A percentile compares a stretch with the other conserved stretches of the same genome.
Evolutionary conservation across 2,888 invertebrate species (phyloP).

Genomic region (Sinelater perroti): DNA sequence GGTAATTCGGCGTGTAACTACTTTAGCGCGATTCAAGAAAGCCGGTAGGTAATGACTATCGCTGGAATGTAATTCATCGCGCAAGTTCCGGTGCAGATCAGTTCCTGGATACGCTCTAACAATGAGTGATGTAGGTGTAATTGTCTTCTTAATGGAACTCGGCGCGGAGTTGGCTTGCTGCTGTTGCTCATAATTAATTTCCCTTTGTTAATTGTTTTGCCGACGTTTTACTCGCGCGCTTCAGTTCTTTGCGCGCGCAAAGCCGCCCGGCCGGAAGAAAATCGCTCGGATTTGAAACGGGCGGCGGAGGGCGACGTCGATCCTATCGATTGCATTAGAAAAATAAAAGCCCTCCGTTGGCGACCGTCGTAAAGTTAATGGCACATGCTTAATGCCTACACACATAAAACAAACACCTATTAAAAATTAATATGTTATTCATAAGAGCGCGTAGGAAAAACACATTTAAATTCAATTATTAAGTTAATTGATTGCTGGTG

Average conservation of each 20-base stretch:
- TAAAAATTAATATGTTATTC: slow-evolving; percentile 31
- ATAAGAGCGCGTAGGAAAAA: slow-evolving; percentile 30
- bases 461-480: slow-evolving; percentile 28
- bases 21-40: slow-evolving; percentile 19
- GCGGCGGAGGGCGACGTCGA: background rate
- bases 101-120: slow-evolving; percentile 23
- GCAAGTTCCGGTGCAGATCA: slow-evolving; percentile 21
- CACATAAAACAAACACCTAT: slow-evolving; percentile 30
- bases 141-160: slow-evolving; percentile 23
- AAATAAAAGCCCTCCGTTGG: slow-evolving; percentile 18
- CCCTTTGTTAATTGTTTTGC: slow-evolving; percentile 22
- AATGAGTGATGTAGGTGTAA: slow-evolving; percentile 23
- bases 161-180: slow-evolving; percentile 16
- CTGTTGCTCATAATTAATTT: slow-evolving; percentile 28
- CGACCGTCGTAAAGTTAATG: slow-evolving; percentile 21
- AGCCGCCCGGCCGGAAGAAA: background rate
- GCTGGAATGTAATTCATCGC: slow-evolving; percentile 23
- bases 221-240: slow-evolving; percentile 20
- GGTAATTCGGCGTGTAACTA: slow-evolving; percentile 24
- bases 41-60: slow-evolving; percentile 14
- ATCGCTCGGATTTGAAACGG: no score
- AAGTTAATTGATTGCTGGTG: slow-evolving; percentile 25
- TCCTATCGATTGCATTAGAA: slow-evolving; percentile 13
- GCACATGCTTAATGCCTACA: slow-evolving; percentile 24
- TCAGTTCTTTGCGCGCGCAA: slow-evolving; percentile 14